A percentile compares a stretch with the other conserved stretches of the same genome.
phyloP scores from a whole-genome alignment of 2,797 vertebrate genomes.

The Chrosomus eos region DNA sequence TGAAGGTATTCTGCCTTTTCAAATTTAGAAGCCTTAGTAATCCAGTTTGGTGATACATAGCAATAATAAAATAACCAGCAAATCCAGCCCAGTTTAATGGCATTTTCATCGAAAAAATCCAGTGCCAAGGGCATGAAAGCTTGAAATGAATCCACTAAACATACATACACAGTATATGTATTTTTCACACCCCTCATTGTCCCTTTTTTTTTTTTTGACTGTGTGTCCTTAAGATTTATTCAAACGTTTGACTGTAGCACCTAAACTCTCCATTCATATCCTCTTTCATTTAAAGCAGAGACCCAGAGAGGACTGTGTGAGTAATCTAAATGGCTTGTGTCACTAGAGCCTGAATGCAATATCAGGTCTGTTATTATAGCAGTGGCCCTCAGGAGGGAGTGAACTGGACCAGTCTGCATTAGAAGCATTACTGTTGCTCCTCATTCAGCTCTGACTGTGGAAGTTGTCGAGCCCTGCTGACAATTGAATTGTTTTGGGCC shows the following conservation, averaged over 20 bases:
- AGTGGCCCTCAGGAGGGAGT: constrained; percentile 51
- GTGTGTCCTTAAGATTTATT: constrained; percentile 32
- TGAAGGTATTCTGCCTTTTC: constrained; percentile 26
- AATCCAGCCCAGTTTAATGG: constrained; percentile 36
- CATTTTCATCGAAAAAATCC: constrained; percentile 13
- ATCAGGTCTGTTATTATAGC: constrained; percentile 63
- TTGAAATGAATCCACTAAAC: constrained; percentile 33
- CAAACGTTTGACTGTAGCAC: constrained; percentile 33
- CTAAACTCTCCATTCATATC: constrained; percentile 35
- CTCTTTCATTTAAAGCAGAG: constrained; percentile 46
- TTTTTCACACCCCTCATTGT: not conserved
- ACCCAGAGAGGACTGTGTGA: constrained; percentile 36
- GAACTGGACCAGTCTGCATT: constrained; percentile 54
- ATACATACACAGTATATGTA: constrained; percentile 17
- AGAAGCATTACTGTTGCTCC: constrained; percentile 59
- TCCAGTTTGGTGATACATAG: constrained; percentile 30
- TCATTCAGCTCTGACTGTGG: constrained; percentile 54
- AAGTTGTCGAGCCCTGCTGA: constrained; percentile 59
- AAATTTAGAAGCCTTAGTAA: constrained; percentile 23
- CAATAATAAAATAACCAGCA: constrained; percentile 39
- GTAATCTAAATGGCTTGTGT: constrained; percentile 56
- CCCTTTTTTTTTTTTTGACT: not conserved
- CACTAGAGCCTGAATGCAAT: constrained; percentile 51
- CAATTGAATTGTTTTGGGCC: constrained; percentile 67
- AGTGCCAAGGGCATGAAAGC: constrained; percentile 15